Percentiles rank a stretch among this genome's conserved stretches.
Evolutionary conservation across 2,797 vertebrate genomes (phyloP).

Genomic region (Cetoscarus ocellatus): DNA sequence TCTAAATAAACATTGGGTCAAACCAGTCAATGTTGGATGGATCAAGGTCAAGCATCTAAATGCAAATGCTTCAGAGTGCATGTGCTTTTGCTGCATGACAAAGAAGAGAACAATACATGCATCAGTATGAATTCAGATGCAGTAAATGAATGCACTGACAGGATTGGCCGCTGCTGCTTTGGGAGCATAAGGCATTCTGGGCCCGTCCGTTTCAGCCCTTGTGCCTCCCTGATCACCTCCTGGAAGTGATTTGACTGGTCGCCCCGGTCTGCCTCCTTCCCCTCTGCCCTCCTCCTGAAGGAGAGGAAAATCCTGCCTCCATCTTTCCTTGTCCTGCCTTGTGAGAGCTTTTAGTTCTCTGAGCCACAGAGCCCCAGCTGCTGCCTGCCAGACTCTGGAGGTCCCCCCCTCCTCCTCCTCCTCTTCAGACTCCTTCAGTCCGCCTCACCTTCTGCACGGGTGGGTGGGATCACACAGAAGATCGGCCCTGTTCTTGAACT

Average conservation of each 20-base stretch:
- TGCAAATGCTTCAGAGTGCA: too few species aligned
- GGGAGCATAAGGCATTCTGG: not conserved
- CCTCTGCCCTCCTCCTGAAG: slow-evolving; percentile 42
- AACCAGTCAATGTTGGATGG: too few species aligned
- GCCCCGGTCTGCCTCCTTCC: slow-evolving; percentile 42
- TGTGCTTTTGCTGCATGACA: not conserved
- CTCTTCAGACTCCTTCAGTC: slow-evolving; percentile 37
- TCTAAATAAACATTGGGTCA: too few species aligned
- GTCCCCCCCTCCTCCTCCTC: slow-evolving; percentile 2
- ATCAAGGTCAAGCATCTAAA: too few species aligned
- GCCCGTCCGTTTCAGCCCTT: slow-evolving; percentile 5
- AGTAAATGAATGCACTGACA: slow-evolving; percentile 5
- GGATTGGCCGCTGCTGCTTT: slow-evolving; percentile 8
- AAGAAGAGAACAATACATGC: not conserved
- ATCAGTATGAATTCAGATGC: not conserved
- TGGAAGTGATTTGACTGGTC: slow-evolving; percentile 69
- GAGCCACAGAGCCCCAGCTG: slow-evolving; percentile 43
- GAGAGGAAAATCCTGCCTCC: slow-evolving; percentile 49
- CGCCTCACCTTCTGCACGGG: slow-evolving; percentile 38
- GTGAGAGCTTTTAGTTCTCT: slow-evolving; percentile 40
- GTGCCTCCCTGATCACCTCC: slow-evolving; percentile 32
- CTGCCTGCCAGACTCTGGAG: slow-evolving; percentile 48
- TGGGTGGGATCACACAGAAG: slow-evolving; percentile 57
- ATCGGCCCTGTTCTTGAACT: slow-evolving; percentile 42
- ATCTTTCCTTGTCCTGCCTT: slow-evolving; percentile 44